These are phyloP conservation scores for Arnoldichthys spilopterus DNA, from an alignment of 2,797 vertebrate species.

Conservation along the genomic window DNA sequence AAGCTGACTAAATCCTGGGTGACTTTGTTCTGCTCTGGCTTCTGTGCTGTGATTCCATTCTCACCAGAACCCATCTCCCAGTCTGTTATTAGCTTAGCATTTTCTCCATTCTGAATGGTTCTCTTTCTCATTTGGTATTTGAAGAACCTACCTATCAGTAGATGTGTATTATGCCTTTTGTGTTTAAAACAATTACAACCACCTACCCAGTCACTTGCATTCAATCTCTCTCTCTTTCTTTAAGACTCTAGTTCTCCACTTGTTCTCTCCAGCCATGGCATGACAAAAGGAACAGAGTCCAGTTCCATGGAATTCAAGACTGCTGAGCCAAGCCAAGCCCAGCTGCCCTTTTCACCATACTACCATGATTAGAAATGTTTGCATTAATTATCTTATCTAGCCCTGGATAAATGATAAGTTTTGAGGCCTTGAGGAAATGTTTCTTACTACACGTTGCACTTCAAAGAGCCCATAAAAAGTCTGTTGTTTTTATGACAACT, in stretches of 20 bases:
- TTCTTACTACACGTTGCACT: slow-evolving; percentile 18
- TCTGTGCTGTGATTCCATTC: not conserved
- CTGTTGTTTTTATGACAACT: slow-evolving; percentile 12
- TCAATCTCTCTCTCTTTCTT: not conserved
- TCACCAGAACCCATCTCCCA: not conserved
- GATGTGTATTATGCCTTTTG: not conserved
- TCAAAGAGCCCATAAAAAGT: slow-evolving; percentile 40
- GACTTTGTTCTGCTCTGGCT: not conserved
- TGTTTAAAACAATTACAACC: not conserved
- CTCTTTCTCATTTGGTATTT: not conserved
- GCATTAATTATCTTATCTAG: slow-evolving; percentile 58
- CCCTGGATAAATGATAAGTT: slow-evolving; percentile 38
- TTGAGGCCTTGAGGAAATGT: slow-evolving; percentile 34
- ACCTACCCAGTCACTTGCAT: not conserved
- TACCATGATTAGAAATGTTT: slow-evolving; percentile 39
- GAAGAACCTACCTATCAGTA: not conserved
- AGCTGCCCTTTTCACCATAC: slow-evolving; percentile 1
- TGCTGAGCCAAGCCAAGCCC: slow-evolving; percentile 13
- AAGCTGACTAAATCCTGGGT: not conserved
- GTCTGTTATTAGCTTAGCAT: not conserved
- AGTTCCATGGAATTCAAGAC: slow-evolving; percentile 12
- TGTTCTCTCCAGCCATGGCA: not conserved
- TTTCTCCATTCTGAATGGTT: not conserved
- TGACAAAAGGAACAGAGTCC: slow-evolving; percentile 21
- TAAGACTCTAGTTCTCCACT: not conserved